A percentile compares a stretch with the other conserved stretches of the same genome.
Evolutionary conservation across 2,888 invertebrate genomes (phyloP).

Genomic region (Tetramorium bicarinatum): DNA sequence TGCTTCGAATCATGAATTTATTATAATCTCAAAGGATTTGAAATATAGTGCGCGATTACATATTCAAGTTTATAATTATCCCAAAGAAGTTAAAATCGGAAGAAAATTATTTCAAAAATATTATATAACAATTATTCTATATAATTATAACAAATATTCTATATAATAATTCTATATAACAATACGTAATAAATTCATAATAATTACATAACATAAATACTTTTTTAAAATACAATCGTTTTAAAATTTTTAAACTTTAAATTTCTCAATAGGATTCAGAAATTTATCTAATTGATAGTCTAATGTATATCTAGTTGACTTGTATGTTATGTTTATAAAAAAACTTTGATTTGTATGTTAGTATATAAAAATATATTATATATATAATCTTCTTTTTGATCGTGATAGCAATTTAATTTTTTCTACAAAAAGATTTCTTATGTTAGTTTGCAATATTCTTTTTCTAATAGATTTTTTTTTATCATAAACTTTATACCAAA

Average conservation of each 20-base stretch:
- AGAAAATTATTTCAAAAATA: neutral
- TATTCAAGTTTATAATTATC: neutral
- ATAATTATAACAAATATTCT: too few relatives aligned
- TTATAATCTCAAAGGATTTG: slow-evolving; percentile 30
- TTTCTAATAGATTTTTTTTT: neutral
- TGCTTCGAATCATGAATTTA: slow-evolving; percentile 1
- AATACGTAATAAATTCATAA: neutral
- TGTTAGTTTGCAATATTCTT: neutral
- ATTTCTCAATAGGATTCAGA: neutral
- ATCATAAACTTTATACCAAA: neutral
- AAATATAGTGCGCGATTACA: slow-evolving; percentile 2
- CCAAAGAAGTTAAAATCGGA: neutral
- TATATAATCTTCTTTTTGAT: neutral
- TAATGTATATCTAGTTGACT: neutral
- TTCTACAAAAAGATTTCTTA: slow-evolving; percentile 5
- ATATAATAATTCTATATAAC: too few relatives aligned
- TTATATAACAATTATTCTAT: neutral
- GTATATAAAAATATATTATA: neutral
- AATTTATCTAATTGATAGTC: neutral
- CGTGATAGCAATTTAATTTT: neutral
- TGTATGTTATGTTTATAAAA: neutral
- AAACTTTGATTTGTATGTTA: neutral
- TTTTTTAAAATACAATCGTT: neutral
- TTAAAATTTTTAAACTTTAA: neutral
- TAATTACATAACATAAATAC: neutral